phyloP scores from a whole-genome alignment of 2,113 vertebrate genomes.

The Tonatia bakeri region DNA sequence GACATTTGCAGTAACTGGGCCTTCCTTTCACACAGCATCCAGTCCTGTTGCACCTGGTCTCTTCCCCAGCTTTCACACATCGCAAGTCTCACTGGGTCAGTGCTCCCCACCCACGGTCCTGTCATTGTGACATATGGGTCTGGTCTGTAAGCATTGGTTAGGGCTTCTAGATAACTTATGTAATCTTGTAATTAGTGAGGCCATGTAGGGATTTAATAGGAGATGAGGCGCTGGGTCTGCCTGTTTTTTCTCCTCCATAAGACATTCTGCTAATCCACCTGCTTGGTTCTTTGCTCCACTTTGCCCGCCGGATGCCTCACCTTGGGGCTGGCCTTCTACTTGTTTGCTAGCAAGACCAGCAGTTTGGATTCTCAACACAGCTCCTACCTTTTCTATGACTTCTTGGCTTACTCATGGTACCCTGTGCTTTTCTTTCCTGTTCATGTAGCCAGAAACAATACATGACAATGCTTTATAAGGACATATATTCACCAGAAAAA shows the following conservation, averaged over 20 bases:
- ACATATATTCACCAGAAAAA: conserved; percentile 3
- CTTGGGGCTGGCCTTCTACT: neutral
- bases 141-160: conserved; percentile 17
- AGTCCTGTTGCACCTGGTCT: neutral
- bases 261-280: neutral
- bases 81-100: neutral
- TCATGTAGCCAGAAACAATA: neutral
- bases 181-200: conserved; percentile 28
- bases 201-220: conserved; percentile 15
- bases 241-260: neutral
- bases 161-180: neutral
- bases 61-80: neutral
- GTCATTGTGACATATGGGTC: neutral
- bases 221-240: neutral
- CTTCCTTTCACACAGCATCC: conserved; percentile 12
- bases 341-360: neutral
- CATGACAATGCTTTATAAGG: neutral
- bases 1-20: neutral
- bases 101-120: neutral
- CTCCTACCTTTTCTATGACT: neutral
- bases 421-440: neutral
- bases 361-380: neutral
- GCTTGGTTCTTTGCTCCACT: neutral
- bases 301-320: neutral
- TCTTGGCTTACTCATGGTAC: neutral